A percentile compares a stretch with the other conserved stretches of the same genome.
Conservation (phyloP, 2,797 vertebrate species). For the Eremophila alpestris region DNA sequence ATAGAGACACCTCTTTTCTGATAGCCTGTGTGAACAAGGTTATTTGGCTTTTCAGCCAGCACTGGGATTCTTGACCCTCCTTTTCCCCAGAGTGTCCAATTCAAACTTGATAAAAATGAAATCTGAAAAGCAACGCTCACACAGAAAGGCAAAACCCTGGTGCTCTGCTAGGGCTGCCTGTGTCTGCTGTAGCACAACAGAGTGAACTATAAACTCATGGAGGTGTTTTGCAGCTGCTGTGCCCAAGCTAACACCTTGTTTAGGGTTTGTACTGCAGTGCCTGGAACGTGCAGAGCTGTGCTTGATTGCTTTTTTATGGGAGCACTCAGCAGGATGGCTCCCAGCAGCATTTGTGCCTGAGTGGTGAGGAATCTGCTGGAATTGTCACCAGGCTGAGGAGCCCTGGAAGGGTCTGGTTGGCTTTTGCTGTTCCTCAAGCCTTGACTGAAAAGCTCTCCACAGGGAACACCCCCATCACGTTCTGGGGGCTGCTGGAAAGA, state of each 20-base stretch:
- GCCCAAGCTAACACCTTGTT: background rate
- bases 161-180: background rate
- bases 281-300: background rate
- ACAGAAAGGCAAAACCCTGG: background rate
- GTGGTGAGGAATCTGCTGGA: background rate
- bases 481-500: background rate
- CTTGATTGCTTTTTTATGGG: background rate
- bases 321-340: background rate
- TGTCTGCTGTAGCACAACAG: background rate
- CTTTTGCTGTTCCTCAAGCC: background rate
- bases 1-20: background rate
- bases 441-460: background rate
- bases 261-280: background rate
- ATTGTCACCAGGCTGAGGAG: background rate
- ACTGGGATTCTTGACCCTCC: background rate
- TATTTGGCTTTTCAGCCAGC: background rate
- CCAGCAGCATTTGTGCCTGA: background rate
- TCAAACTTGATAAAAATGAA: background rate
- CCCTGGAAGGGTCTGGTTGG: background rate
- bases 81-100: background rate
- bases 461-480: fast-evolving
- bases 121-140: background rate
- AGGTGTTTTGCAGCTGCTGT: background rate
- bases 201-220: background rate
- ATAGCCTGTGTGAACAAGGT: background rate